A percentile compares a stretch with the other conserved stretches of the same genome.
Evolutionary conservation across 2,113 vertebrate genomes (phyloP).

Genomic region (Notechis scutatus): DNA sequence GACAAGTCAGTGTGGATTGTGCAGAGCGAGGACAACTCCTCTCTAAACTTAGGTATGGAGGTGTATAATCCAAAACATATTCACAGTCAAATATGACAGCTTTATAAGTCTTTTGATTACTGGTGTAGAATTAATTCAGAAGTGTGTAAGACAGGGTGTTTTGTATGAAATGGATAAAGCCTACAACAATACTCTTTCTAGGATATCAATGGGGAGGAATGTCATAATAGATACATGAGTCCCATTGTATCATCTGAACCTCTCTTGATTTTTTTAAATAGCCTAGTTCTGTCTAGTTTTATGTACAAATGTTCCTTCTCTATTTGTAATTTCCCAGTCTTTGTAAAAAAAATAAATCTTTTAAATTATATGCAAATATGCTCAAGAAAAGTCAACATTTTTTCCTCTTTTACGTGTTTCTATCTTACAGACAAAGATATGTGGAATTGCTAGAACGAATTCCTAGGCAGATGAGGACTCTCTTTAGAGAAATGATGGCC

Average conservation of each 20-base stretch:
- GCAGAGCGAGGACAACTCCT: conserved; percentile 84
- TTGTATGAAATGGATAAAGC: neutral
- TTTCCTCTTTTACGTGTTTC: neutral
- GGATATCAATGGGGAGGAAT: neutral
- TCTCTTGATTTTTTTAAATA: neutral
- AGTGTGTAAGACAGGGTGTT: neutral
- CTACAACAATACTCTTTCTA: neutral
- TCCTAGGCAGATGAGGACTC: conserved; percentile 74
- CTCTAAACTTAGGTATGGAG: conserved; percentile 81
- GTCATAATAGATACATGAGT: neutral
- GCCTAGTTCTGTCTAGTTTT: neutral
- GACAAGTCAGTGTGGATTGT: conserved; percentile 86
- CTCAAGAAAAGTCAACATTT: neutral
- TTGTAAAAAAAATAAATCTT: neutral
- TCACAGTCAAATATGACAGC: neutral
- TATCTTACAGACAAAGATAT: conserved; percentile 76
- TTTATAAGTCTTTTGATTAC: neutral
- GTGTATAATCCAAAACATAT: neutral
- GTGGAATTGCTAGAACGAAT: conserved; percentile 77
- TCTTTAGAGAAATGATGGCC: conserved; percentile 79
- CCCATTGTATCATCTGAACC: neutral
- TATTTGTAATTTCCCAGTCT: neutral
- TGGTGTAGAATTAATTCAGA: neutral
- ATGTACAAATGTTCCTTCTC: neutral
- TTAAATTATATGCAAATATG: neutral